Conservation (phyloP, 1,140 invertebrate species). For the Achroia grisella region DNA sequence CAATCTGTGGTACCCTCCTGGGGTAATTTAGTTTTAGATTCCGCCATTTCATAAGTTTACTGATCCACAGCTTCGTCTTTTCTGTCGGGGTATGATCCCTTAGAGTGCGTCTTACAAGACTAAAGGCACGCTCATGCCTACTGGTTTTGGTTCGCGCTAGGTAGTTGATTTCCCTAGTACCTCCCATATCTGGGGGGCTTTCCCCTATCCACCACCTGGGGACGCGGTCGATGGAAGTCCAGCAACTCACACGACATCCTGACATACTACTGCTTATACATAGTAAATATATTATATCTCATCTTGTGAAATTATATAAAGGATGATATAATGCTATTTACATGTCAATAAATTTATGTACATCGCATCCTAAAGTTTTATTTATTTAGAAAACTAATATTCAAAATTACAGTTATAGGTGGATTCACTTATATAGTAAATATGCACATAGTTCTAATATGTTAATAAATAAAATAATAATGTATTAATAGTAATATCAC, state of each 20-base stretch:
- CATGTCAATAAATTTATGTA: too few relatives aligned
- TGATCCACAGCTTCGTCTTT: conserved; percentile 8
- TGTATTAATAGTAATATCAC: too few relatives aligned
- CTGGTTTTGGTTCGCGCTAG: conserved; percentile 1
- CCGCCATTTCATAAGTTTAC: conserved; percentile 4
- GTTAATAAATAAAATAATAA: too few relatives aligned
- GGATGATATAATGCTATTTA: too few relatives aligned
- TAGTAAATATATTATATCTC: too few relatives aligned
- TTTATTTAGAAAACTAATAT: too few relatives aligned
- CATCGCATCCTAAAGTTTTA: too few relatives aligned
- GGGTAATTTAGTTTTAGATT: conserved; percentile 9
- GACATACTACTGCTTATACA: too few relatives aligned
- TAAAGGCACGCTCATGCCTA: not conserved
- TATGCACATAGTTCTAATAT: too few relatives aligned
- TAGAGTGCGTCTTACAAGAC: conserved; percentile 5
- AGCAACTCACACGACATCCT: conserved; percentile 1
- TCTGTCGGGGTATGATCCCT: conserved; percentile 7
- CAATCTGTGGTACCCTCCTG: conserved; percentile 11
- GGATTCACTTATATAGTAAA: too few relatives aligned
- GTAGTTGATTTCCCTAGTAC: conserved; percentile 1
- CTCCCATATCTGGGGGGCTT: conserved; percentile 1
- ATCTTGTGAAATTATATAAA: too few relatives aligned
- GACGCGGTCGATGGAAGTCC: not conserved
- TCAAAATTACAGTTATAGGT: too few relatives aligned
- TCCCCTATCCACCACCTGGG: conserved; percentile 2